Conservation (phyloP, 2,113 vertebrate species). For the Ageneiosus marmoratus region DNA sequence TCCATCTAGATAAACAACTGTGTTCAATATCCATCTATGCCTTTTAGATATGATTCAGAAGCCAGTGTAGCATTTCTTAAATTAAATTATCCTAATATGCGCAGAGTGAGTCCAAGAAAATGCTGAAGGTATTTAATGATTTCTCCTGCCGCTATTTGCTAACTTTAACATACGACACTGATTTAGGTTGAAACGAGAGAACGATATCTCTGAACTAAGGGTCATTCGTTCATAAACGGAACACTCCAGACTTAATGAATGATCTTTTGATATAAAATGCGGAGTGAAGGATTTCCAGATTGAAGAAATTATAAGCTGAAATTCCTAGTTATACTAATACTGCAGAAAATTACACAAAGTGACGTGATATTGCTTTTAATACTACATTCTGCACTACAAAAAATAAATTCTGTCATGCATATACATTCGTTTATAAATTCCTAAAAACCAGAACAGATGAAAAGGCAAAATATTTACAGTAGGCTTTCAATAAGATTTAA, state of each 20-base stretch:
- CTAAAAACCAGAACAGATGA: constrained; percentile 23
- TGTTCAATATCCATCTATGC: constrained; percentile 30
- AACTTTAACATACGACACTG: constrained; percentile 16
- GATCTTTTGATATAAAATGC: neutral
- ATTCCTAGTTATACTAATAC: neutral
- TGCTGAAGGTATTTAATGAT: neutral
- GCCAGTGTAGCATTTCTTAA: constrained; percentile 4
- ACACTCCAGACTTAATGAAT: neutral
- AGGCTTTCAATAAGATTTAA: constrained; percentile 43
- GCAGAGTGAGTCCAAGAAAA: neutral
- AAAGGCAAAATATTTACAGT: constrained; percentile 41
- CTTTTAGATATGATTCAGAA: constrained; percentile 20
- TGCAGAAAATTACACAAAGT: neutral
- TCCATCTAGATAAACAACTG: constrained; percentile 42
- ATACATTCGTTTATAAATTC: constrained; percentile 32
- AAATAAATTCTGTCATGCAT: constrained; percentile 19
- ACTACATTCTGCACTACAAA: neutral
- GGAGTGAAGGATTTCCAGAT: neutral
- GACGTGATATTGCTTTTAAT: neutral
- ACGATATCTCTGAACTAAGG: constrained; percentile 8
- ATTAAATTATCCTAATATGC: constrained; percentile 22
- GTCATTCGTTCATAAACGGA: constrained; percentile 10
- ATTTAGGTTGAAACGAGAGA: constrained; percentile 9
- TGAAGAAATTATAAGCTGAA: neutral
- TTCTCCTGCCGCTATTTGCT: constrained; percentile 3